Evolutionary conservation across 2,888 invertebrate species (phyloP), one percentile per base, ranked within the genome.

Genomic region (Entomobrya multifasciata): DNA sequence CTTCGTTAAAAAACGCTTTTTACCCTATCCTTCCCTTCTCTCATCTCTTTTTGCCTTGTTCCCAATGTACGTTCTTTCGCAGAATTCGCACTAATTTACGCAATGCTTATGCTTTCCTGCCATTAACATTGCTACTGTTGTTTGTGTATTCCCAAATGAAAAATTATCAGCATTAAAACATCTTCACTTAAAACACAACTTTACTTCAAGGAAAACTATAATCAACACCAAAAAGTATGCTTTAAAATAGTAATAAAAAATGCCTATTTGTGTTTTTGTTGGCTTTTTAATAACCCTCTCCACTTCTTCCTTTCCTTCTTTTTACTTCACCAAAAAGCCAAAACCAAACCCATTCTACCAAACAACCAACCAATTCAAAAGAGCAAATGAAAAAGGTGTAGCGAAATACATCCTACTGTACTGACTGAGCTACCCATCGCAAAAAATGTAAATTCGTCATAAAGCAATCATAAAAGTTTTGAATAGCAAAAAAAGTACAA

Each of bases 211-310:
- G 41, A 65, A 27, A 27, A 36, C 55, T 15, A 80, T 80, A 67
- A 80, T 27, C 52, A 76, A 70, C 80, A 79, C 79, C 52, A 80
- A 80, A 47, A 41, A 44, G 72, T 41, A 36, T 60, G 30, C 57
- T 76, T 77, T 44, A 60, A 77, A 77, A 77, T 30, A 41, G 30
- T 55, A 76, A 76, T 76, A 55, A 76, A 76, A 44, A 70, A 25
- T 4, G 4, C 36, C 10, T 22, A n/a, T 70, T 20, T 4, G 36
- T 36, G 36, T 36, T 30, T 74, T 74, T 55, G 74, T 17, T 36
- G 8, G 30, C 25, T 36, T 52, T 52, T 52, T 74, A 74, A 49
- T 70, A 49, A 70, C 70, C 70, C 41, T 41, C 20, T 67, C 44
- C 70, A 47, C 70, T 47, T 47, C 47, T 36, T 36, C 36, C 8